phyloP scores from a whole-genome alignment of 1,140 invertebrate genomes.

The Trachymyrmex cornetzi region DNA sequence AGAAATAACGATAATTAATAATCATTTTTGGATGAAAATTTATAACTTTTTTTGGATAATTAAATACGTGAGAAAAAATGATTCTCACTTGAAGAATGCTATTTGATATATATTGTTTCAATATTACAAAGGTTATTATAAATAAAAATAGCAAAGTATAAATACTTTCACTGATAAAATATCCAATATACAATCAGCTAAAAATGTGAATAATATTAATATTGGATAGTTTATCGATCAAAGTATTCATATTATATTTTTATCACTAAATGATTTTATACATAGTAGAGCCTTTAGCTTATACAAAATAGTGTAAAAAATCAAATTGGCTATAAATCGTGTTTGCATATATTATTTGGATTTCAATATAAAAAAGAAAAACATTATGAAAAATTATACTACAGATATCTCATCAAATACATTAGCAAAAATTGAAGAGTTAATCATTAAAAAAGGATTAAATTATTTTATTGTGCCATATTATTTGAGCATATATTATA shows the following conservation, averaged over 20 bases:
- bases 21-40: too few species aligned
- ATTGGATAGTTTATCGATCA: too few species aligned
- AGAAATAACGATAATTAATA: too few species aligned
- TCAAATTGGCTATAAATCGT: neutral
- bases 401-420: neutral
- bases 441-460: neutral
- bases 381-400: neutral
- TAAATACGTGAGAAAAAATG: too few species aligned
- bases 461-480: neutral
- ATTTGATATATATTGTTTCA: neutral
- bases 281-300: too few species aligned
- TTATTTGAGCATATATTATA: neutral
- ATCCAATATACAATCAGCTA: neutral
- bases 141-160: neutral
- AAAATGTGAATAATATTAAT: too few species aligned
- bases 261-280: too few species aligned
- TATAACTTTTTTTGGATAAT: too few species aligned
- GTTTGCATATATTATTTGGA: neutral
- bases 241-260: too few species aligned
- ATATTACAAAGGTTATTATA: neutral
- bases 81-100: too few species aligned
- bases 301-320: neutral
- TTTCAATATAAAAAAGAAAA: too few species aligned
- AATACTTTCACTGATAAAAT: slow-evolving; percentile 4
- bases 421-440: neutral